Evolutionary conservation across 2,113 vertebrate species (phyloP).

Genomic region (Dasypus novemcinctus): DNA sequence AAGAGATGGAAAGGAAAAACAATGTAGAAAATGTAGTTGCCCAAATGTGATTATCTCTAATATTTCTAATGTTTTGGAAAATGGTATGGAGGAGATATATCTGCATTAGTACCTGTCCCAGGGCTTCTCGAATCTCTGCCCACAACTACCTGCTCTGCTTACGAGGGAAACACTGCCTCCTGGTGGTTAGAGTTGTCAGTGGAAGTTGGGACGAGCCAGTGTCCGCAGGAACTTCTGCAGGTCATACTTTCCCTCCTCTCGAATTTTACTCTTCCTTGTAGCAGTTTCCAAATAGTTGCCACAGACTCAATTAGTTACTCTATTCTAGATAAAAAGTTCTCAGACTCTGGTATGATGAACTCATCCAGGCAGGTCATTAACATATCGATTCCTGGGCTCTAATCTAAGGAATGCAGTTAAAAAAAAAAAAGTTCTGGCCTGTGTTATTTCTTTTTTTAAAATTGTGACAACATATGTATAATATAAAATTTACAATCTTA

Average conservation of each 20-base stretch:
- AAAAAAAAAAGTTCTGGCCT: too few species aligned
- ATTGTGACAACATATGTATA: too few species aligned
- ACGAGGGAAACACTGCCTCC: background rate
- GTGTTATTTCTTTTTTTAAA: too few species aligned
- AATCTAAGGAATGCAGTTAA: background rate
- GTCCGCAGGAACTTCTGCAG: background rate
- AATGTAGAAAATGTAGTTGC: background rate
- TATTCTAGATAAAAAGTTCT: background rate
- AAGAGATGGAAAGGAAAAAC: background rate
- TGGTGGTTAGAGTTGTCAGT: background rate
- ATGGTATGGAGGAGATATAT: background rate
- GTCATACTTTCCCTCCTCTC: background rate
- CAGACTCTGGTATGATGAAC: background rate
- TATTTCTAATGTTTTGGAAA: background rate
- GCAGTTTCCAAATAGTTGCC: background rate
- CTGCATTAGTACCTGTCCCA: background rate
- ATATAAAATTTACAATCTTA: too few species aligned
- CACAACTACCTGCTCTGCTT: background rate
- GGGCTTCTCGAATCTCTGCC: background rate
- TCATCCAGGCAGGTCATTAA: background rate
- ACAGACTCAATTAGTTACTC: background rate
- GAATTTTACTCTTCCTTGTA: background rate
- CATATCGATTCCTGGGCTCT: background rate
- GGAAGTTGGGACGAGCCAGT: background rate
- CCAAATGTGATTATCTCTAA: background rate